These are phyloP conservation scores for Euspilapteryx auroguttella DNA, from an alignment of 2,888 invertebrate species.

Conservation along the genomic window DNA sequence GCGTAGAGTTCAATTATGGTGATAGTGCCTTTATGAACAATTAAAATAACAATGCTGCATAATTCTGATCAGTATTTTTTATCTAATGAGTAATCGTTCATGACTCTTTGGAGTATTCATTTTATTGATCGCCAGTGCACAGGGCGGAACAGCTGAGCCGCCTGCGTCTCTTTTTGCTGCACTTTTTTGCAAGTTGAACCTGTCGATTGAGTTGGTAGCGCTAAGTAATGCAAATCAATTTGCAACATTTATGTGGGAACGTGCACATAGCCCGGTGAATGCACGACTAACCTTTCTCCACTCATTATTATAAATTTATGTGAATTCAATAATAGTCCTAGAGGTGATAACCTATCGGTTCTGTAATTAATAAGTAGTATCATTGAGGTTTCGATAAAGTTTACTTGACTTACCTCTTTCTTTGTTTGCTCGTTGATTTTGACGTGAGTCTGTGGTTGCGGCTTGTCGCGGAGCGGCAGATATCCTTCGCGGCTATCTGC, in stretches of 20 bases:
- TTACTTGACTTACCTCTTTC: slow-evolving; percentile 61
- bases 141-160: slow-evolving; percentile 20
- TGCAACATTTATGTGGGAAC: slow-evolving; percentile 42
- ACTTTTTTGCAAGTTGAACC: slow-evolving; percentile 18
- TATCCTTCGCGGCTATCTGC: slow-evolving; percentile 53
- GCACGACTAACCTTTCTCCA: slow-evolving; percentile 29
- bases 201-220: slow-evolving; percentile 22
- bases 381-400: no score
- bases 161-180: slow-evolving; percentile 16
- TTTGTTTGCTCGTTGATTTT: slow-evolving; percentile 58
- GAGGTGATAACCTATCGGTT: slow-evolving; percentile 12
- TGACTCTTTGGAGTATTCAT: slow-evolving; percentile 1
- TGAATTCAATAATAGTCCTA: slow-evolving; percentile 12
- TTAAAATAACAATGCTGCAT: background rate
- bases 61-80: background rate
- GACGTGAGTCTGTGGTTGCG: slow-evolving; percentile 36
- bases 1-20: background rate
- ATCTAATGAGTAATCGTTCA: background rate
- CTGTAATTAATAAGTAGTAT: no score
- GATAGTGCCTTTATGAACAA: background rate
- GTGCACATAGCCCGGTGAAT: slow-evolving; percentile 16
- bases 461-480: slow-evolving; percentile 48
- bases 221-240: slow-evolving; percentile 36
- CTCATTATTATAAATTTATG: slow-evolving; percentile 33
- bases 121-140: slow-evolving; percentile 10